Evolutionary conservation across 1,140 invertebrate species (phyloP), one percentile per base, ranked within the genome.

Genomic region (Macrobrachium rosenbergii): DNA sequence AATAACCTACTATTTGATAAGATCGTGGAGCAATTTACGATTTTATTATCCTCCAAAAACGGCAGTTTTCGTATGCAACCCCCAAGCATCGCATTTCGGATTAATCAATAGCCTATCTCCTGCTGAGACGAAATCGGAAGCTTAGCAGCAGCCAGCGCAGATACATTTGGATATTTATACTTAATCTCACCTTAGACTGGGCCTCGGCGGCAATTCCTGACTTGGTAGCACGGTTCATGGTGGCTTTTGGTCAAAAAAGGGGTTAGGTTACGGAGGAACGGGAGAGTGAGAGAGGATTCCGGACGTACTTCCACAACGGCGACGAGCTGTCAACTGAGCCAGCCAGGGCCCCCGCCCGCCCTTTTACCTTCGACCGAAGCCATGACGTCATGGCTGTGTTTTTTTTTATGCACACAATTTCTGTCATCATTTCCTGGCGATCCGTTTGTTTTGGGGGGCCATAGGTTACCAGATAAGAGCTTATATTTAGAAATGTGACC

Each of bases 191-290:
- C 94, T 97, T 98, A 91, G 95, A 94, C 92, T 98, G 97, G 59
- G 97, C 96, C 92, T 98, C 97, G 60, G 97, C 97, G 88, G 97
- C 97, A 93, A 98, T 97, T 95, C 97, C 97, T 92, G 96, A 97
- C 93, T 98, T 98, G 63, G 96, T 94, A 91, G 97, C 97, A 92
- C 97, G 94, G 93, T 97, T 96, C 88, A 88, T 88, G 69, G 69
- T 83, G 17, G 58, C 21, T 52, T 52, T 52, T 52, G 52, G 52
- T 52, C 8, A 10, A 52, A 52, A 37, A 37, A 3, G 28, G 28
- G 52, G 52, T 52, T 21, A 72, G 43, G 3, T 59, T 19, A 23
- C 16, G 21, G 14, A 7, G 67, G 43, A 73, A 69, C 16, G 58
- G 81, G 2, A 28, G 43, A 23, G 28, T 2, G 28, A 37, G 28